Conservation (phyloP, 2,797 vertebrate genomes). For the Sparidentex hasta region DNA sequence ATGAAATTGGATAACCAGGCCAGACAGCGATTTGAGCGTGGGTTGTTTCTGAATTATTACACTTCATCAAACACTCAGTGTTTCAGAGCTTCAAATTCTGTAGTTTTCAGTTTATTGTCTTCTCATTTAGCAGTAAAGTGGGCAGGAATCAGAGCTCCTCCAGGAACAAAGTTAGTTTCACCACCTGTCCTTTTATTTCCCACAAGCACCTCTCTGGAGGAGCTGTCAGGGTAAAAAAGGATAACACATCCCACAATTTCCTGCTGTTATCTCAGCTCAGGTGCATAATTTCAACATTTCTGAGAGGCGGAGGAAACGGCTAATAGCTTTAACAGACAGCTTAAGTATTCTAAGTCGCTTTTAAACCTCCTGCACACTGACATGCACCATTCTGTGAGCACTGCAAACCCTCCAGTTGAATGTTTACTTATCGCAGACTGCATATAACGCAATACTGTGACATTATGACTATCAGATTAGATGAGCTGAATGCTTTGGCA, state of each 20-base stretch:
- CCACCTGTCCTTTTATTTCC: constrained; percentile 11
- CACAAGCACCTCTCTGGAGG: background rate
- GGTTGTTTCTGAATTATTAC: constrained; percentile 25
- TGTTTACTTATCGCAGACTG: background rate
- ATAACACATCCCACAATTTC: constrained; percentile 47
- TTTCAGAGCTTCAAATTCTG: constrained; percentile 4
- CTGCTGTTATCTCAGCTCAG: constrained; percentile 40
- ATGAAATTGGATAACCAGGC: constrained; percentile 32
- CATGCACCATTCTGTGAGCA: background rate
- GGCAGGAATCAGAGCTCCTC: constrained; percentile 6
- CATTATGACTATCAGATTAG: constrained; percentile 15
- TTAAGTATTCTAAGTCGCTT: background rate
- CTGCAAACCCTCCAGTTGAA: background rate
- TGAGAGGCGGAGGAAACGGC: background rate
- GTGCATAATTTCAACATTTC: constrained; percentile 18
- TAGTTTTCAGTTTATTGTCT: background rate
- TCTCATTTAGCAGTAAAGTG: background rate
- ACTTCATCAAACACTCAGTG: constrained; percentile 13
- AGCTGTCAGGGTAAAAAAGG: background rate
- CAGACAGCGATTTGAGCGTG: constrained; percentile 7
- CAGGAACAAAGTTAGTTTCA: constrained; percentile 11
- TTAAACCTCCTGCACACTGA: background rate
- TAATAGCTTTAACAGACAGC: constrained; percentile 54
- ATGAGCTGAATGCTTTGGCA: constrained; percentile 6
- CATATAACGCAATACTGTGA: constrained; percentile 9